Evolutionary conservation across 2,797 vertebrate species (phyloP).

Genomic region (Poeciliopsis turneri): DNA sequence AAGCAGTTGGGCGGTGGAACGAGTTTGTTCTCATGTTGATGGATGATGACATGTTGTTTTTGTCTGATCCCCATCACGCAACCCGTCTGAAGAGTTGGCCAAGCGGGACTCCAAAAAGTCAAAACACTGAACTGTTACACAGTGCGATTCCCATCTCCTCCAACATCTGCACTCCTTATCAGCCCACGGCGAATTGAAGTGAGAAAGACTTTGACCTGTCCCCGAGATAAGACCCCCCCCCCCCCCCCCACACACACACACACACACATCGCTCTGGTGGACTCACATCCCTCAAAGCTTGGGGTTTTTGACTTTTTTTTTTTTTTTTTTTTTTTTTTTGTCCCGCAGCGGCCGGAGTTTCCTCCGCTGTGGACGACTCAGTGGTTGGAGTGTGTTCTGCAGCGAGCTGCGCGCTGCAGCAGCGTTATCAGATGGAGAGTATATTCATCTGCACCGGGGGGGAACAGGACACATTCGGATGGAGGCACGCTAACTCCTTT

Average conservation of each 20-base stretch:
- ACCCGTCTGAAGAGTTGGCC: conserved; percentile 56
- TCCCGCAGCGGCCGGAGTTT: background rate
- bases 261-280: background rate
- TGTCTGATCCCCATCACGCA: conserved; percentile 62
- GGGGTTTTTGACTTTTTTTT: accelerated
- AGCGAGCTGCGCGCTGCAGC: conserved; percentile 57
- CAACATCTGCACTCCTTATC: conserved; percentile 39
- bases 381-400: conserved; percentile 39
- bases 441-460: conserved; percentile 77
- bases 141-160: conserved; percentile 41
- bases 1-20: conserved; percentile 26
- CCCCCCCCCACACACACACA: too few relatives aligned
- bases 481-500: conserved; percentile 79
- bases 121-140: conserved; percentile 58
- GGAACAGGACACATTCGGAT: conserved; percentile 77
- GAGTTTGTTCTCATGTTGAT: conserved; percentile 44
- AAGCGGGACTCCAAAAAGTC: conserved; percentile 39
- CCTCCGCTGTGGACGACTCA: background rate
- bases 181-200: background rate
- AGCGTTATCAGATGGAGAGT: conserved; percentile 66
- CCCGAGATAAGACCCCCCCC: background rate
- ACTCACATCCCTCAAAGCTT: conserved; percentile 14
- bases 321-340: background rate
- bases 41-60: conserved; percentile 65
- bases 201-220: conserved; percentile 11